Evolutionary conservation across 2,113 vertebrate species (phyloP).

Genomic region (Asarcornis scutulata): DNA sequence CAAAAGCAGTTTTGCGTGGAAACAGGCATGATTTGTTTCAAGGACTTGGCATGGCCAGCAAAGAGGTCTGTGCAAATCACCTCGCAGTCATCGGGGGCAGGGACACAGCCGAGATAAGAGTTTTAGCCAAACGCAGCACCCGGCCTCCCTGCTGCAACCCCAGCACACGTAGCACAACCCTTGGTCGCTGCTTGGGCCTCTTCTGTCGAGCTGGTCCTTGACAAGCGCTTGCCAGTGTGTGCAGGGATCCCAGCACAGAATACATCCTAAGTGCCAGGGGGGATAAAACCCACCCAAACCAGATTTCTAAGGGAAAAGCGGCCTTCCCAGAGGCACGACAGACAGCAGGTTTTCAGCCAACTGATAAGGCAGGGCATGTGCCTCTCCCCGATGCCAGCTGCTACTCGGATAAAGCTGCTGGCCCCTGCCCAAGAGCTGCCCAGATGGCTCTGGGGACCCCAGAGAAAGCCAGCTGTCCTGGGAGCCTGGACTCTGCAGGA

Average conservation of each 20-base stretch:
- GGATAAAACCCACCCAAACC: background rate
- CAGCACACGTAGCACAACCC: background rate
- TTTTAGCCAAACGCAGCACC: background rate
- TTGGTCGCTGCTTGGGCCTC: background rate
- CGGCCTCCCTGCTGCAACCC: background rate
- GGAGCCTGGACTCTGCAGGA: background rate
- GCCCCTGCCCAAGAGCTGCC: background rate
- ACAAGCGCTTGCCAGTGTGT: background rate
- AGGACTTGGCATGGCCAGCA: accelerated
- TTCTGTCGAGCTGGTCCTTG: background rate
- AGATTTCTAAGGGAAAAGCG: background rate
- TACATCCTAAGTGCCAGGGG: background rate
- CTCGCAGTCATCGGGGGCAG: accelerated
- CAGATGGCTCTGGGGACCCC: background rate
- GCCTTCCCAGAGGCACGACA: background rate
- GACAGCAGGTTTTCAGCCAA: background rate
- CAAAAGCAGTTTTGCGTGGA: background rate
- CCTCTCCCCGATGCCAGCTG: background rate
- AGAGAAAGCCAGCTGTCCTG: background rate
- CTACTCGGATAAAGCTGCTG: background rate
- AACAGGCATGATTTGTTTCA: accelerated
- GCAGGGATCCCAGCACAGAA: background rate
- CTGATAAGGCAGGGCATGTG: background rate
- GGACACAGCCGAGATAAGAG: background rate
- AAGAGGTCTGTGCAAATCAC: background rate